These are phyloP conservation scores for Tenebrosternarchus preto DNA, from an alignment of 2,113 vertebrate species.

Conservation along the genomic window DNA sequence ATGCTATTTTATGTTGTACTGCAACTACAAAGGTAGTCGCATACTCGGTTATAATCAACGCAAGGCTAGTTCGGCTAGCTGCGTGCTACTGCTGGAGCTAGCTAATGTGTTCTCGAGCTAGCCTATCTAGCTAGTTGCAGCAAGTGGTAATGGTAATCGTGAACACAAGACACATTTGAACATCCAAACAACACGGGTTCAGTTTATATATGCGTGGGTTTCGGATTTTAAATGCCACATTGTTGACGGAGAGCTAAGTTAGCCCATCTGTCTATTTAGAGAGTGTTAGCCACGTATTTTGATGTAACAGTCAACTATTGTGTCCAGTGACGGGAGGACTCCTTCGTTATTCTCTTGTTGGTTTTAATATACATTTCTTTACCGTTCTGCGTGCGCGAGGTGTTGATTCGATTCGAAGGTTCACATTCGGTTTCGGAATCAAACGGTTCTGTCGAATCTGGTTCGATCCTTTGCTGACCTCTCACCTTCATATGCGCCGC, in stretches of 20 bases:
- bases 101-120: neutral
- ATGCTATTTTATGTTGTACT: too few species aligned
- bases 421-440: neutral
- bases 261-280: neutral
- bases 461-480: neutral
- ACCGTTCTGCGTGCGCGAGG: neutral
- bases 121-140: too few species aligned
- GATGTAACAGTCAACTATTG: neutral
- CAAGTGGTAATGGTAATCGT: too few species aligned
- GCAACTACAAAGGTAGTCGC: too few species aligned
- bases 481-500: neutral
- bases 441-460: neutral
- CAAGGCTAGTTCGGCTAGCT: neutral
- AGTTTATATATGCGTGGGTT: neutral
- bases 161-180: neutral
- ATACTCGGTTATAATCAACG: too few species aligned
- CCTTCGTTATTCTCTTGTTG: neutral
- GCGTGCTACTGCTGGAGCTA: neutral
- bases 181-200: neutral
- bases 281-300: neutral
- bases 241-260: too few species aligned
- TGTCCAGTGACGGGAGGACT: neutral
- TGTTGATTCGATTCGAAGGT: neutral
- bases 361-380: neutral
- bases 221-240: neutral